A percentile compares a stretch with the other conserved stretches of the same genome.
phyloP scores from a whole-genome alignment of 1,140 invertebrate genomes.

The Aricia agestis region DNA sequence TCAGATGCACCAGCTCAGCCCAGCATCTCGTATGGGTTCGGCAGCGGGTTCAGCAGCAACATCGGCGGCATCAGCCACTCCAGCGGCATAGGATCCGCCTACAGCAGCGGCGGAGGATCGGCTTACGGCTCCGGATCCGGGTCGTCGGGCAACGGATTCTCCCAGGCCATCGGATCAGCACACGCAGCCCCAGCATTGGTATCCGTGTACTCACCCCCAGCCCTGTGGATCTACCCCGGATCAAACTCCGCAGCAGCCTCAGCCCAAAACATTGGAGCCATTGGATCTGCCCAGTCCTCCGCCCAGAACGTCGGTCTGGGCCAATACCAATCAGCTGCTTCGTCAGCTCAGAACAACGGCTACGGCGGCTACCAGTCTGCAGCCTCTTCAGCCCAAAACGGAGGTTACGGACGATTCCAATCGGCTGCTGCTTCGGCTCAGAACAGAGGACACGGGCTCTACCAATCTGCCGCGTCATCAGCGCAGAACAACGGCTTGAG shows the following conservation, averaged over 20 bases:
- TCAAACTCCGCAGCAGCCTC: conserved; percentile 25
- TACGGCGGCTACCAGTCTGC: not conserved
- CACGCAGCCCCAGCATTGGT: conserved; percentile 20
- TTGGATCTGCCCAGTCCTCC: conserved; percentile 23
- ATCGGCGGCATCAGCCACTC: conserved; percentile 59
- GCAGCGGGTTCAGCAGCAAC: conserved; percentile 61
- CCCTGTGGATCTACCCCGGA: not conserved
- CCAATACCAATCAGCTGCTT: conserved; percentile 5
- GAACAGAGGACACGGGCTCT: not conserved
- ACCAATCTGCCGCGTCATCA: not conserved
- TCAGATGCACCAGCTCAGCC: conserved; percentile 5
- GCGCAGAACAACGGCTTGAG: not conserved
- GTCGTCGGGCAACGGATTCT: conserved; percentile 37
- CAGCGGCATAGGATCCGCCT: conserved; percentile 48
- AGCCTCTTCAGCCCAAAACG: not conserved
- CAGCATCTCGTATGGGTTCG: conserved; percentile 50
- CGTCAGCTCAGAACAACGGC: not conserved
- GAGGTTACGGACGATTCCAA: not conserved
- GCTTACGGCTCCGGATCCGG: conserved; percentile 39
- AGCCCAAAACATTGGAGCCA: conserved; percentile 32
- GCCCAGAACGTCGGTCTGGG: conserved; percentile 29
- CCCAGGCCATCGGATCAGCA: conserved; percentile 30
- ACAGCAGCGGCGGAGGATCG: conserved; percentile 48
- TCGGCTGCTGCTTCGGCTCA: not conserved
- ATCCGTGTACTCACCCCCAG: conserved; percentile 17